Base-by-base conservation (phyloP, 2,888 invertebrate genomes). In the Agonopterix alstromeriana region DNA sequence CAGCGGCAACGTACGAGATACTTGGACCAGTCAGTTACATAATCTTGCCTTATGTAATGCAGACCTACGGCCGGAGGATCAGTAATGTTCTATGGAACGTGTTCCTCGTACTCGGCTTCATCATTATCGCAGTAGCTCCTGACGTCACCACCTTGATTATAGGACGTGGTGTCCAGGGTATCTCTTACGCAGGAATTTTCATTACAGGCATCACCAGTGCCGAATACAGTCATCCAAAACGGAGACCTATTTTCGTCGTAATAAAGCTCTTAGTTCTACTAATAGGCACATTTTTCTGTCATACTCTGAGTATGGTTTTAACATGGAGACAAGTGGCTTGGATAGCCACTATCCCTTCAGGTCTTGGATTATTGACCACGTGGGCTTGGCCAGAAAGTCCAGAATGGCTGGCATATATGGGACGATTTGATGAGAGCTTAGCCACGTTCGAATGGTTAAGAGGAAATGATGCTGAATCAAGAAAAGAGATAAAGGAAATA, bases 171-270 rank as follows among this genome's bases (percentile, higher is more conserved):
- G 43, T 60, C 36, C 60, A 60, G 40, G 60, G 60, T 1, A 35
- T 60, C 7, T 47, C 57, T 3, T 60, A 57, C n/a, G 53, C 55
- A 12, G 55, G 60, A 0, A 35, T 59, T 0, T 53, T 53, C 36
- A 55, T 59, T 2, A 50, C 49, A 43, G 48, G 48, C 7, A 54
- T 60, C 0, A 35, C 57, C 14, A 52, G 51, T 43, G 56, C 52
- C 4, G 60, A 60, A 47, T 60, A 59, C 40, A 51, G 54, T n/a
- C 60, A 60, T 43, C 60, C 57, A 0, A 60, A 50, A 43, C 53
- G 60, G 1, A 46, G 60, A 45, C 57, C 57, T 5, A 53, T 59
- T 36, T 55, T 57, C 12, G 45, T 60, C n/a, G 27, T 40, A 3
- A 8, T 46, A 10, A 10, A 46, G 10, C 10, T 36, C 10, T 11